These are phyloP conservation scores for Aplysia californica DNA, from an alignment of 1,140 invertebrate species.

Conservation along the genomic window DNA sequence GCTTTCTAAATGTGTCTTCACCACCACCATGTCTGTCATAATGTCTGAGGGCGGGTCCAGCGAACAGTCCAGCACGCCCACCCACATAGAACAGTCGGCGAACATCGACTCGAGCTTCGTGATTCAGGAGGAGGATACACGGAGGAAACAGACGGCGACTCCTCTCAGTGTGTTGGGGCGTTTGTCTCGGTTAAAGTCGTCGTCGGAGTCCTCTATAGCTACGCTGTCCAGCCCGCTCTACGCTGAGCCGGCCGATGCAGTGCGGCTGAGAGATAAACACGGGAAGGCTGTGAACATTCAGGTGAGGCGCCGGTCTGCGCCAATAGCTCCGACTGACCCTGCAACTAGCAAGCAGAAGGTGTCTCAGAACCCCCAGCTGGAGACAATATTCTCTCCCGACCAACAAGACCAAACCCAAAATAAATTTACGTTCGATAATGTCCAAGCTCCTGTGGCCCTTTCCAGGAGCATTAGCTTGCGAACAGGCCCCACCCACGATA, in stretches of 20 bases:
- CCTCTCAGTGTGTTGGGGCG: no score
- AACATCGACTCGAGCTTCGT: no score
- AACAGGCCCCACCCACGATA: constrained; percentile 26
- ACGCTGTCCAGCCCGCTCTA: constrained; percentile 82
- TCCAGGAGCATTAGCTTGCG: constrained; percentile 31
- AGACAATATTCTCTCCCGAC: constrained; percentile 47
- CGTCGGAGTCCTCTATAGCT: constrained; percentile 45
- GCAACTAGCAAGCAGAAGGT: constrained; percentile 4
- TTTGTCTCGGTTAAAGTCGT: constrained; percentile 38
- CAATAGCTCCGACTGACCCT: not conserved
- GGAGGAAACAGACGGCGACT: no score
- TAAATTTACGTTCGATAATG: not conserved
- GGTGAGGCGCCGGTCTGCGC: constrained; percentile 31
- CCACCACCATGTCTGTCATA: constrained; percentile 8
- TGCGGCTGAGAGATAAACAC: constrained; percentile 61
- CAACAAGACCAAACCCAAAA: not conserved
- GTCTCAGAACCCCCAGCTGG: constrained; percentile 32
- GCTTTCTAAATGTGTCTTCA: no score
- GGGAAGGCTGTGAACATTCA: constrained; percentile 15
- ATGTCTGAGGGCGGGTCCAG: not conserved
- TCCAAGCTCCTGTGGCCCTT: not conserved
- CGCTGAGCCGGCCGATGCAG: constrained; percentile 89
- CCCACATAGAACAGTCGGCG: no score
- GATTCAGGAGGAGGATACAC: no score
- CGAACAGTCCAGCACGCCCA: not conserved